Evolutionary conservation across 2,888 invertebrate genomes (phyloP), one percentile per base, ranked within the genome.

Genomic region (Pyralis farinalis): DNA sequence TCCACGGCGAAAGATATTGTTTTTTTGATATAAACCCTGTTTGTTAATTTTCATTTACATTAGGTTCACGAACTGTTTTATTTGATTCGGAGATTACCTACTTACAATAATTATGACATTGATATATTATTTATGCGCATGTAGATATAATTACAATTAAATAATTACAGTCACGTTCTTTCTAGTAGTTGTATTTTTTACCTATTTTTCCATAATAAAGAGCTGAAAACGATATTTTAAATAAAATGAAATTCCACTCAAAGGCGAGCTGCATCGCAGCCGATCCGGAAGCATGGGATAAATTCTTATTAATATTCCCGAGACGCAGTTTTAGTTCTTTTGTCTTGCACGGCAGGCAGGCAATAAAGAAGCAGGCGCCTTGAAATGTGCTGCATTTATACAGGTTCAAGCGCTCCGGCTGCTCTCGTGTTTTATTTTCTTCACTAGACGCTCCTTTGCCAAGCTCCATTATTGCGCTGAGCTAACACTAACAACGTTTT

Each of bases 341-440:
- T 86, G 84, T 85, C 74, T 82, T 63, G 61, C 65, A 66, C 69
- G 64, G 60, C 54, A 16, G 56, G 68, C 69, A 61, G 70, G 81
- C 83, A 82, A 81, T 84, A 83, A 84, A 82, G 83, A 77, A 79
- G 74, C 74, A 75, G 80, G 72, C 67, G 77, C 64, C 71, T 74
- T 76, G 62, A 83, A 85, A 81, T 82, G 79, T 74, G 80, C 82
- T 75, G 81, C 80, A 78, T 81, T 82, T 80, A 83, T 79, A 73
- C 72, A 77, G 78, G 75, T 71, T 71, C 60, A 66, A 65, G 67
- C 25, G 25, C n/a, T 55, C 46, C 58, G 48, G 52, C 58, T 58
- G 52, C 63, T 60, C 55, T 67, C 54, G 62, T 67, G 70, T 63
- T 82, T 80, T 83, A 80, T 85, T 85, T 83, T 78, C 69, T 63